Conservation (phyloP, 2,888 invertebrate genomes). For the Girardia tigrina region DNA sequence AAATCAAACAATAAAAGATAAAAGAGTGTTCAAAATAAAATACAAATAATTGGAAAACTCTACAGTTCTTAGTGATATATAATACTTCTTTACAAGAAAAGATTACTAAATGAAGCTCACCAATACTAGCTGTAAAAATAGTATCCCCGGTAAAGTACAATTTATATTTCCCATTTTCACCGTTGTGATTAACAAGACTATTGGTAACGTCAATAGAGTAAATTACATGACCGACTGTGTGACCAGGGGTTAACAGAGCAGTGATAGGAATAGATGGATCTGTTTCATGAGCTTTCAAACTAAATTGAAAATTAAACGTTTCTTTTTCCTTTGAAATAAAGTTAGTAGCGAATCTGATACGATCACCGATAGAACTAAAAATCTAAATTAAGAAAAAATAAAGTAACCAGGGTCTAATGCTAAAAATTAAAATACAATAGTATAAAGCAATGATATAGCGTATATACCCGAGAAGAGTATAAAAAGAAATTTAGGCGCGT, state of each 20-base stretch:
- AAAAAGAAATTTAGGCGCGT: too few species aligned
- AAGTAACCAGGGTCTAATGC: too few species aligned
- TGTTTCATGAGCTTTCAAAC: background rate
- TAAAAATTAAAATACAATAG: too few species aligned
- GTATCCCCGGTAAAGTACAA: slow-evolving; percentile 9
- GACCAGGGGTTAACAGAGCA: background rate
- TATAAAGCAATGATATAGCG: too few species aligned
- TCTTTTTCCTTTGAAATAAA: background rate
- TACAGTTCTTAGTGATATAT: too few species aligned
- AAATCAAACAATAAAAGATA: too few species aligned
- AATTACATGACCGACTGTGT: background rate
- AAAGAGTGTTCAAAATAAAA: too few species aligned
- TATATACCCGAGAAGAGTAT: too few species aligned
- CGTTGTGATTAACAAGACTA: background rate
- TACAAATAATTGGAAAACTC: too few species aligned
- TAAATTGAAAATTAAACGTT: background rate
- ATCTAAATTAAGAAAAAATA: too few species aligned
- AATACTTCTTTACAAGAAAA: too few species aligned
- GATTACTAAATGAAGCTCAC: too few species aligned
- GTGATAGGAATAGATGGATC: background rate
- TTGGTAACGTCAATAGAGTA: background rate
- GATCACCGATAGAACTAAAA: background rate
- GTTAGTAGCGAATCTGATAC: background rate
- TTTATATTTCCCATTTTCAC: slow-evolving; percentile 6
- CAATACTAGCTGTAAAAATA: background rate